Base-by-base conservation (phyloP, 2,797 vertebrate genomes). In the Jordanella pulchra region DNA sequence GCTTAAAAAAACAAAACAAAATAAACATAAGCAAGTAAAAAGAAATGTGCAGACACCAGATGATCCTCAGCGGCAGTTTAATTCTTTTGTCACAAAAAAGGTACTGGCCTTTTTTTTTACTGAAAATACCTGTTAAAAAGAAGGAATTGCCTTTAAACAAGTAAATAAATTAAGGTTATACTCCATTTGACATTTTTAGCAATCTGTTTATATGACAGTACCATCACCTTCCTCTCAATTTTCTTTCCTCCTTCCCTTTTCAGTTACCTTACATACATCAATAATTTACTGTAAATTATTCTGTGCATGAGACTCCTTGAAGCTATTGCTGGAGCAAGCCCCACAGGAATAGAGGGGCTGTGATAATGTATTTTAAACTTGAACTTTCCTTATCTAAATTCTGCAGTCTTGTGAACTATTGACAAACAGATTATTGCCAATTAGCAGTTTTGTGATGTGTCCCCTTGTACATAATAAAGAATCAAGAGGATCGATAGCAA, bases 391-490 rank as follows among this genome's bases (percentile, higher is more conserved):
- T 94, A 94, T 94, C 94, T 95, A 95, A 94, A 95, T 95, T 95
- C 94, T 89, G 89, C 91, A 93, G 90, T 94, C 93, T 92, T 84
- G 83, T 89, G 86, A 92, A 92, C 90, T 95, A 95, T 95, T 92
- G 94, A 94, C 94, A 94, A 94, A 95, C 92, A 94, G 93, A 94
- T 95, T 95, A 95, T 95, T 95, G 94, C 93, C 93, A 95, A 95
- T 95, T 95, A 95, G 94, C 95, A 95, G 89, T 95, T 95, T 93
- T 94, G 91, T 93, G 90, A 93, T 91, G 93, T 87, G 91, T 89
- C 92, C 91, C 94, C 93, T 93, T 93, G 86, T 93, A 95, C 94
- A 95, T 94, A 94, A 94, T 94, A 93, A 94, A 93, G 93, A 93
- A 93, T 93, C 76, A 74, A 82, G 88, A n/a, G 69, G 87, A 93